phyloP scores from a whole-genome alignment of 2,888 invertebrate species.

The Megalurothrips usitatus region DNA sequence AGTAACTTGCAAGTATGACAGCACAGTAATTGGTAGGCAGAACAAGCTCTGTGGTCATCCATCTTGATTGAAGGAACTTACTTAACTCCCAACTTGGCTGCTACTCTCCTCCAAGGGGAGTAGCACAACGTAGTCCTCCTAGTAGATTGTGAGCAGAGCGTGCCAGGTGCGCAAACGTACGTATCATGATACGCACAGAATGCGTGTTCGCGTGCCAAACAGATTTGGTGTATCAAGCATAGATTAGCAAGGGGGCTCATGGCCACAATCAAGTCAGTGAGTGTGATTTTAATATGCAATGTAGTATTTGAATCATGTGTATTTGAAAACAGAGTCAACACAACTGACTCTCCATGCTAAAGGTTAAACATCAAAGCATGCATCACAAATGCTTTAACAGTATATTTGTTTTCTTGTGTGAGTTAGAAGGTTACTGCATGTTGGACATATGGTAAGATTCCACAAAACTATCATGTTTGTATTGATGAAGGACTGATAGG shows the following conservation, averaged over 20 bases:
- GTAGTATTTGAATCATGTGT: no score
- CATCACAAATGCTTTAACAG: no score
- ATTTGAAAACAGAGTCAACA: no score
- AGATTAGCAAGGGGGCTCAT: conserved; percentile 35
- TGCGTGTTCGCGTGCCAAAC: conserved; percentile 18
- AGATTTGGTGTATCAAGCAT: conserved; percentile 25
- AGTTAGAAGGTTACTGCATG: no score
- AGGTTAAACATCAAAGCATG: no score
- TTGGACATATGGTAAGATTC: no score
- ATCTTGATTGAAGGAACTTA: conserved; percentile 57
- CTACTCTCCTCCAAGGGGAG: conserved; percentile 90
- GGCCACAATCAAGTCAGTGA: conserved; percentile 31
- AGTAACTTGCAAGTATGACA: conserved; percentile 27
- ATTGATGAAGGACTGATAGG: no score
- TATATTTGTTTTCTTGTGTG: no score
- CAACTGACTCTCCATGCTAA: no score
- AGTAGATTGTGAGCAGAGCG: conserved; percentile 24
- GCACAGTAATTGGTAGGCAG: conserved; percentile 33
- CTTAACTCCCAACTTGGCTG: conserved; percentile 92
- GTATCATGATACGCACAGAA: background rate
- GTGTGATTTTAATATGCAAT: background rate
- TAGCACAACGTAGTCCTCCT: conserved; percentile 61
- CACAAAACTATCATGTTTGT: no score
- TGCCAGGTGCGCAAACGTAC: conserved; percentile 25
- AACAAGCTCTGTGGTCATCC: conserved; percentile 19